phyloP scores from a whole-genome alignment of 64 coral and sea anemone species.

The Anthopleura sola region DNA sequence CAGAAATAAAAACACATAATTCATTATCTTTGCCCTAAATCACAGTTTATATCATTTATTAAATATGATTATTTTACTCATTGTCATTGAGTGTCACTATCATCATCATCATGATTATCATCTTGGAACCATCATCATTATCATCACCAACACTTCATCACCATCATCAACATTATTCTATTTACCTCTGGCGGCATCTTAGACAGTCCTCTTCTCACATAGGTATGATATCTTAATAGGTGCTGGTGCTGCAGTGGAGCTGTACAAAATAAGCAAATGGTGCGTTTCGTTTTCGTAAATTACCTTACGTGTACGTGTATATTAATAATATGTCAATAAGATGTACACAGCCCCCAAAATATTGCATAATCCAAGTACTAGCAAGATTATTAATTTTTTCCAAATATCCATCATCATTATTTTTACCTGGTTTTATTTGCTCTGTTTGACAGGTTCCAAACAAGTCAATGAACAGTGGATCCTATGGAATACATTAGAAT shows the following conservation, averaged over 20 bases:
- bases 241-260: constrained; percentile 82
- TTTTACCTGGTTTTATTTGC: constrained; percentile 90
- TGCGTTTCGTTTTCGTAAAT: no score
- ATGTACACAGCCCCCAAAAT: no score
- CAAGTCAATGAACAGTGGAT: constrained; percentile 86
- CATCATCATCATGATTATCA: no score
- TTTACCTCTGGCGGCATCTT: constrained; percentile 85
- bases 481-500: constrained; percentile 27
- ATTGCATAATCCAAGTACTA: no score
- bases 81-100: no score
- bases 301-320: no score
- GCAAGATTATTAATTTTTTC: no score
- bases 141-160: neutral
- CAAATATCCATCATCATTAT: neutral
- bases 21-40: no score
- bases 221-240: constrained; percentile 72
- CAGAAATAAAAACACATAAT: neutral
- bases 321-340: no score
- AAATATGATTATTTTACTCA: no score
- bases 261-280: constrained; percentile 22
- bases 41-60: no score
- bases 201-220: constrained; percentile 84
- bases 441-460: constrained; percentile 99
- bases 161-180: neutral
- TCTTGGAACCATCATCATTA: neutral